phyloP scores from a whole-genome alignment of 1,140 invertebrate genomes.

The Neodiprion virginianus region DNA sequence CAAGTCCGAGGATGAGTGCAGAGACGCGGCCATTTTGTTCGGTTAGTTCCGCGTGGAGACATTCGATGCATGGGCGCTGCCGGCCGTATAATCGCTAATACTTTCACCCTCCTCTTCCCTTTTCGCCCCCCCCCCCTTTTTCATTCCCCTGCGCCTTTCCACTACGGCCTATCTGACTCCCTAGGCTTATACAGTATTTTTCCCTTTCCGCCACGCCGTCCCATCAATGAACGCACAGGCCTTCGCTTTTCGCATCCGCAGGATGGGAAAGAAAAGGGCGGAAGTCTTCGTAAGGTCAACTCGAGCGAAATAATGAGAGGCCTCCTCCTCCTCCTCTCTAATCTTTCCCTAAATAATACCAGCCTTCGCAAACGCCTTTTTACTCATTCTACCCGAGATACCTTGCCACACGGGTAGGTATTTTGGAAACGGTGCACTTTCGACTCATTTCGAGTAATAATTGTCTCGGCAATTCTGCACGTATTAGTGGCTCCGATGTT shows the following conservation, averaged over 20 bases:
- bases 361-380: neutral
- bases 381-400: neutral
- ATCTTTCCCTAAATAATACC: neutral
- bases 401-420: no score
- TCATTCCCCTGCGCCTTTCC: constrained; percentile 3
- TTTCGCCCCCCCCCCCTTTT: constrained; percentile 10
- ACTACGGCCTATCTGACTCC: constrained; percentile 6
- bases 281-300: neutral
- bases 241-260: constrained; percentile 18
- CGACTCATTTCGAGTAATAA: no score
- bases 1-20: constrained; percentile 45
- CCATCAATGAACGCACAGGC: constrained; percentile 2
- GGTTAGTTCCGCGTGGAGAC: constrained; percentile 55
- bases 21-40: constrained; percentile 55
- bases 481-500: no score
- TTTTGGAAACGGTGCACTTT: no score
- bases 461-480: no score
- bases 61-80: constrained; percentile 50
- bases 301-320: constrained; percentile 4
- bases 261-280: constrained; percentile 6
- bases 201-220: constrained; percentile 8
- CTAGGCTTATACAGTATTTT: neutral
- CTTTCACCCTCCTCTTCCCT: constrained; percentile 43
- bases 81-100: constrained; percentile 59
- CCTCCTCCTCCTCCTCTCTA: neutral